phyloP scores from a whole-genome alignment of 2,888 invertebrate genomes.

The Scaptomyza tumidula region DNA sequence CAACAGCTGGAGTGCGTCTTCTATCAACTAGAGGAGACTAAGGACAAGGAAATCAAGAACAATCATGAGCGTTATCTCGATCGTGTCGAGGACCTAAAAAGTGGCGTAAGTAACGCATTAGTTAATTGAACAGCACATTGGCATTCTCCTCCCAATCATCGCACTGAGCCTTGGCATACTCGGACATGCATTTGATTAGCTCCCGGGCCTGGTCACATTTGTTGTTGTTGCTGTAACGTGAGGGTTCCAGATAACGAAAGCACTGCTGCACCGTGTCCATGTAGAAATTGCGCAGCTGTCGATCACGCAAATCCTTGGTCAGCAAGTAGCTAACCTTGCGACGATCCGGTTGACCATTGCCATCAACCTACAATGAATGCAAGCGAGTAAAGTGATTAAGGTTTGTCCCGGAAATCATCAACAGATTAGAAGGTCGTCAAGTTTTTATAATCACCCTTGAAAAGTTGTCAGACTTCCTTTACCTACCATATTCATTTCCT shows the following conservation, averaged over 20 bases:
- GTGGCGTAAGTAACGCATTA: constrained; percentile 85
- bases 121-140: constrained; percentile 83
- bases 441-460: too few relatives aligned
- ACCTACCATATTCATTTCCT: constrained; percentile 88
- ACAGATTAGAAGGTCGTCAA: too few relatives aligned
- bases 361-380: constrained; percentile 71
- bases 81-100: constrained; percentile 85
- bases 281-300: constrained; percentile 88
- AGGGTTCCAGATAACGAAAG: constrained; percentile 87
- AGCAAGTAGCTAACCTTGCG: constrained; percentile 87
- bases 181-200: constrained; percentile 87
- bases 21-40: constrained; percentile 86
- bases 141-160: constrained; percentile 89
- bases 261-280: constrained; percentile 90
- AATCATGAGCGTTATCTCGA: constrained; percentile 85
- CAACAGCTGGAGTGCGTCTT: constrained; percentile 87
- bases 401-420: neutral
- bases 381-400: neutral
- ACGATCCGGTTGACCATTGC: constrained; percentile 86
- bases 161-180: constrained; percentile 90
- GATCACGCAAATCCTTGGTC: constrained; percentile 87
- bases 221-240: constrained; percentile 82
- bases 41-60: constrained; percentile 76
- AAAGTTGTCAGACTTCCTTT: too few relatives aligned
- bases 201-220: constrained; percentile 87